Percentiles rank a stretch among this genome's conserved stretches.
These are phyloP conservation scores for Pristionchus maxplancki DNA, from an alignment of 2,888 invertebrate species.

Conservation along the genomic window DNA sequence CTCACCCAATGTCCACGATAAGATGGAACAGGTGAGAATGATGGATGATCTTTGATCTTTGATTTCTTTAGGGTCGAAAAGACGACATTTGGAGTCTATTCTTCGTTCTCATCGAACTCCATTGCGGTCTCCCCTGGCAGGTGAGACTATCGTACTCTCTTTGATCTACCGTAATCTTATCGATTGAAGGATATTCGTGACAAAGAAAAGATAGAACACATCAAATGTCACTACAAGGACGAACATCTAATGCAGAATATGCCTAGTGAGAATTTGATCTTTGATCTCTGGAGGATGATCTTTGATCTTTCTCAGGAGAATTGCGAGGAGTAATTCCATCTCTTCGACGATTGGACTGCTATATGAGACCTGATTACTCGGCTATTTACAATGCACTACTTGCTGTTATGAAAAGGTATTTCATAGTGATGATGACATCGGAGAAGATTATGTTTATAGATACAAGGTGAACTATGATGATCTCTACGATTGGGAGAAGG, in stretches of 20 bases:
- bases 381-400: not conserved
- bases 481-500: constrained; percentile 50
- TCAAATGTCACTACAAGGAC: constrained; percentile 63
- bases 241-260: constrained; percentile 62
- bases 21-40: constrained; percentile 63
- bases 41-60: constrained; percentile 29
- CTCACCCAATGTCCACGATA: constrained; percentile 66
- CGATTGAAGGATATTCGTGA: constrained; percentile 55
- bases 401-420: constrained; percentile 34
- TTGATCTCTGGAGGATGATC: not conserved
- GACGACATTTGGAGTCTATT: constrained; percentile 60
- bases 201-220: constrained; percentile 57
- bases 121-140: constrained; percentile 80
- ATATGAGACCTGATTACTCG: constrained; percentile 35
- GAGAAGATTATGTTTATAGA: not conserved
- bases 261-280: constrained; percentile 55
- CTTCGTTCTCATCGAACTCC: constrained; percentile 80
- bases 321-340: not conserved
- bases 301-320: constrained; percentile 34
- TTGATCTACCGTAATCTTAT: not conserved
- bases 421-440: not conserved
- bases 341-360: constrained; percentile 37
- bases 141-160: constrained; percentile 30
- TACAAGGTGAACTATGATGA: constrained; percentile 29
- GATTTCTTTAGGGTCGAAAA: constrained; percentile 24